Conservation (phyloP, 2,797 vertebrate genomes). For the Chaenodraco wilsoni region DNA sequence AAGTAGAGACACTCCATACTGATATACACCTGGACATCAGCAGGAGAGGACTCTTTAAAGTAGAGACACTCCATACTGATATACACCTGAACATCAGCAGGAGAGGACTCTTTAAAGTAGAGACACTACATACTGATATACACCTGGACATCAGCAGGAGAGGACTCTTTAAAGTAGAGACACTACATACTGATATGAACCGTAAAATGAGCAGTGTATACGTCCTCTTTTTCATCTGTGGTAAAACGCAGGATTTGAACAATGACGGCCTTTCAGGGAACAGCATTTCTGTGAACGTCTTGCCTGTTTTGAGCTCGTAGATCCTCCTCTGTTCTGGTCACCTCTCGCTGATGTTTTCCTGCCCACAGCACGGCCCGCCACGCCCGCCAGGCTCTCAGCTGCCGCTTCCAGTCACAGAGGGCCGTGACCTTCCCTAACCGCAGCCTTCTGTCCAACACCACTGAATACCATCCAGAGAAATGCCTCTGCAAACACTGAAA, state of each 20-base stretch:
- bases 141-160: too few relatives aligned
- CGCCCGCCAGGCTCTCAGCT: conserved; percentile 86
- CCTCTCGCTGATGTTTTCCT: conserved; percentile 81
- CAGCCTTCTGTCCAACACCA: conserved; percentile 86
- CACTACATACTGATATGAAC: too few relatives aligned
- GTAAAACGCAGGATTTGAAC: not conserved
- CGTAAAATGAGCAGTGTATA: too few relatives aligned
- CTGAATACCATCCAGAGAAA: conserved; percentile 92
- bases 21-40: too few relatives aligned
- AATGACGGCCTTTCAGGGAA: not conserved
- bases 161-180: too few relatives aligned
- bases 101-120: too few relatives aligned
- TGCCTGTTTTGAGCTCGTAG: conserved; percentile 91
- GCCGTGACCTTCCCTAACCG: conserved; percentile 88
- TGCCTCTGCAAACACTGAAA: conserved; percentile 89
- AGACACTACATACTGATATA: too few relatives aligned
- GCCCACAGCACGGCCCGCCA: conserved; percentile 89
- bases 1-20: too few relatives aligned
- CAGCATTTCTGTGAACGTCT: not conserved
- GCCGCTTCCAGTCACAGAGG: conserved; percentile 90
- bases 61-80: too few relatives aligned
- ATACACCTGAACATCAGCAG: too few relatives aligned
- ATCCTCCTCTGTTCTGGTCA: conserved; percentile 80
- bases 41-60: too few relatives aligned
- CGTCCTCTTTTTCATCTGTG: not conserved